Base-by-base conservation (phyloP, 1,140 invertebrate species). In the Lysiphlebus fabarum region DNA sequence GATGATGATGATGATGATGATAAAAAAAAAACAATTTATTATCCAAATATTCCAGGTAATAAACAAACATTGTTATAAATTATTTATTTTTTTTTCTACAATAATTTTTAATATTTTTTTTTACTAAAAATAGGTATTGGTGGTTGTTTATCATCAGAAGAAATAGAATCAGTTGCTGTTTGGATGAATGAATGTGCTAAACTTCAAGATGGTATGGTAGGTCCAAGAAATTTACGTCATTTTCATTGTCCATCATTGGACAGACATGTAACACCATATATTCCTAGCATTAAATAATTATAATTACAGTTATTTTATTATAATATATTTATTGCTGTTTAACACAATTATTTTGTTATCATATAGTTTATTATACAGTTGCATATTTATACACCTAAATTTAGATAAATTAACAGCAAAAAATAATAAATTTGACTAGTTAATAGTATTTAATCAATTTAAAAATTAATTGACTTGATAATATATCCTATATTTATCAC, bases 141-240 rank as follows among this genome's bases (percentile, higher is more conserved):
- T 8, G 63, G 70, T 41, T 64, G 67, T 37, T 61, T 80, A 12
- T 58, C 69, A 38, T 57, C 70, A 1, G 70, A 76, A 10, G 69
- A 75, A 65, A 64, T 80, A 12, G 68, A 70, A 0, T 70, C 58
- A 2, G 75, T 80, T 0, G 70, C 68, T 0, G 63, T 74, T 7
- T 80, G 78, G 78, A 65, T 80, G 65, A 70, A 64, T 0, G 75
- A 80, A 43, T 80, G 78, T 40, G 70, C 77, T 0, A 72, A 65
- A 56, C 65, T 74, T 40, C 78, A 80, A 44, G 69, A 71, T 36
- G 76, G 77, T 3, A 75, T 80, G 74, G 67, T 80, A 14, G 78
- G 77, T 3, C 75, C 78, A 6, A 67, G 78, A 56, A 80, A 80
- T 65, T 62, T 80, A 4, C 67, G 78, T 4, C 78, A 80, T 41